A percentile compares a stretch with the other conserved stretches of the same genome.
phyloP scores from a whole-genome alignment of 2,113 vertebrate genomes.

The Eurystomus gularis region DNA sequence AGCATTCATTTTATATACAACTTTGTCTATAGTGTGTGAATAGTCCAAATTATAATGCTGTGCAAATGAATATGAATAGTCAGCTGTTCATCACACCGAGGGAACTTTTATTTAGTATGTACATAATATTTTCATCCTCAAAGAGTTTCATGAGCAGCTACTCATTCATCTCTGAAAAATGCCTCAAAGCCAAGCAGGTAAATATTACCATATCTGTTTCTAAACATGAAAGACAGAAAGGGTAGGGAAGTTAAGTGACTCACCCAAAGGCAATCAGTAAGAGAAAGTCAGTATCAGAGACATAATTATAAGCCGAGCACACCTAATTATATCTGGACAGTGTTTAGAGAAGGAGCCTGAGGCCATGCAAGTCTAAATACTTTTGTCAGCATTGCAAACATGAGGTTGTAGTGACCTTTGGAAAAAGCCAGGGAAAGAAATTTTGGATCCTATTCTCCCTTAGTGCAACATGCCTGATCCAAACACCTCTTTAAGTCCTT shows the following conservation, averaged over 20 bases:
- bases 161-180: not conserved
- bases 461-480: not conserved
- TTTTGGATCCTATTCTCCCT: not conserved
- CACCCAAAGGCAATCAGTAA: conserved; percentile 19
- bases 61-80: not conserved
- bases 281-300: conserved; percentile 45
- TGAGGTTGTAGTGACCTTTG: not conserved
- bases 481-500: not conserved
- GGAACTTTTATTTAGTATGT: not conserved
- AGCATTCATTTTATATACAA: not conserved
- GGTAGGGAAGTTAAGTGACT: not conserved
- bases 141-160: not conserved
- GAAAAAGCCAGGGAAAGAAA: not conserved
- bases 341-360: not conserved
- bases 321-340: conserved; percentile 4
- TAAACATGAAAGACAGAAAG: conserved; percentile 32
- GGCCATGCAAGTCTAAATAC: not conserved
- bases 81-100: not conserved
- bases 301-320: conserved; percentile 5
- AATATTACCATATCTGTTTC: conserved; percentile 7
- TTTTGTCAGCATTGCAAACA: not conserved
- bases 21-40: not conserved
- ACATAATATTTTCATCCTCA: conserved; percentile 18
- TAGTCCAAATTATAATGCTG: not conserved
- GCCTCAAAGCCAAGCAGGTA: not conserved